phyloP scores from a whole-genome alignment of 2,888 invertebrate genomes.

The Harpalus rufipes region DNA sequence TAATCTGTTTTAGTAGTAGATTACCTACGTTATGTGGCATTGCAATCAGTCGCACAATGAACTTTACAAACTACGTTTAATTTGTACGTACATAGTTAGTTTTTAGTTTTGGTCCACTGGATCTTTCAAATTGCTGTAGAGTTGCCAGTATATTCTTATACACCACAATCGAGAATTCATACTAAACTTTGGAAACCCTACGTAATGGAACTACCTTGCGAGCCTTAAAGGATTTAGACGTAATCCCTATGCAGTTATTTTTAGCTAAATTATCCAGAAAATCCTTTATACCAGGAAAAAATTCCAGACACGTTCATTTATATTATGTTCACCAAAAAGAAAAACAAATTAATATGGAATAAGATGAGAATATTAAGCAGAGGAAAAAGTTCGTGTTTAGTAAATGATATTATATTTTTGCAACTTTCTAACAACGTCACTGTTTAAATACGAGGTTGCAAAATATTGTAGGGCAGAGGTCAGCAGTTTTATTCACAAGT shows the following conservation, averaged over 20 bases:
- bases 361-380: slow-evolving; percentile 45
- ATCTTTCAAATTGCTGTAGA: no score
- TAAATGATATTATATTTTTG: background rate
- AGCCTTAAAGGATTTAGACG: background rate
- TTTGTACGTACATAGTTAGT: no score
- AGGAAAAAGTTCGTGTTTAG: background rate
- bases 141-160: no score
- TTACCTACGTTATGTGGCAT: no score
- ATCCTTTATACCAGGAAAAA: slow-evolving; percentile 1
- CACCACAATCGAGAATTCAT: no score
- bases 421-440: slow-evolving; percentile 5
- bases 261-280: background rate
- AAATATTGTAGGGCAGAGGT: background rate
- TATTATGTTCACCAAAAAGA: slow-evolving; percentile 23
- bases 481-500: background rate
- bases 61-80: no score
- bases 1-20: no score
- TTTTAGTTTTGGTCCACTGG: no score
- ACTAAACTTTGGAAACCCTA: no score
- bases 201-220: background rate
- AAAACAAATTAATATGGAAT: slow-evolving; percentile 30
- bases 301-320: slow-evolving; percentile 37
- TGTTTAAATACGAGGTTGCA: background rate
- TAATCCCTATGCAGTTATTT: background rate
- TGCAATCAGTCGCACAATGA: no score